A percentile compares a stretch with the other conserved stretches of the same genome.
phyloP scores from a whole-genome alignment of 2,113 vertebrate genomes.

The Antennarius striatus region DNA sequence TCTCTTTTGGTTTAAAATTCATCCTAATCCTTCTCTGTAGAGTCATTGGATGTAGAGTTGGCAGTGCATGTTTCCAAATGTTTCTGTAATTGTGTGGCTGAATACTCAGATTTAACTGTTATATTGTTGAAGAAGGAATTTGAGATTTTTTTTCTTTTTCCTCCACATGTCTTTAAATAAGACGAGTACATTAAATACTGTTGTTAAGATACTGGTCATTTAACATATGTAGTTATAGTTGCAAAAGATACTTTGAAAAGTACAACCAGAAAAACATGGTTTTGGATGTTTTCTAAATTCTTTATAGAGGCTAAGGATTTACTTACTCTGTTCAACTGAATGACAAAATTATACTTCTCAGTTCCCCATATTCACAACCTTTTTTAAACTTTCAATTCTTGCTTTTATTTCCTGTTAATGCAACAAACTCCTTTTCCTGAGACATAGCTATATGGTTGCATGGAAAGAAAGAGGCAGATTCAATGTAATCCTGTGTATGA shows the following conservation, averaged over 20 bases:
- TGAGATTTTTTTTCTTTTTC: neutral
- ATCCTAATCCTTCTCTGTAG: constrained; percentile 51
- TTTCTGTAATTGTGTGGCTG: neutral
- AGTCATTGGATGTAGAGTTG: neutral
- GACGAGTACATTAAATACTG: too few relatives aligned
- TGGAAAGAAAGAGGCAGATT: neutral
- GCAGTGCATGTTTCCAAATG: too few relatives aligned
- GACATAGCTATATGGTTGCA: neutral
- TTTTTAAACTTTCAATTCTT: neutral
- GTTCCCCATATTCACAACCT: neutral
- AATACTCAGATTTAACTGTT: neutral
- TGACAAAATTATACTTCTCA: neutral
- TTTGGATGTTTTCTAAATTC: neutral
- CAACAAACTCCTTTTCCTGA: neutral
- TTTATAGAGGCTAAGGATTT: neutral
- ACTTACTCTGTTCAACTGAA: neutral
- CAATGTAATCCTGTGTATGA: too few relatives aligned
- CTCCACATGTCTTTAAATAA: neutral
- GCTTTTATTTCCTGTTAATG: neutral
- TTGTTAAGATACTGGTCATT: too few relatives aligned
- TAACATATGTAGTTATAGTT: too few relatives aligned
- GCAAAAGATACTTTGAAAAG: neutral
- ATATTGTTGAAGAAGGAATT: neutral
- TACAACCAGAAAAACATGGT: neutral
- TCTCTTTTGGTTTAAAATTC: constrained; percentile 61